Evolutionary conservation across 2,888 invertebrate species (phyloP).

Genomic region (Dicycla oo): DNA sequence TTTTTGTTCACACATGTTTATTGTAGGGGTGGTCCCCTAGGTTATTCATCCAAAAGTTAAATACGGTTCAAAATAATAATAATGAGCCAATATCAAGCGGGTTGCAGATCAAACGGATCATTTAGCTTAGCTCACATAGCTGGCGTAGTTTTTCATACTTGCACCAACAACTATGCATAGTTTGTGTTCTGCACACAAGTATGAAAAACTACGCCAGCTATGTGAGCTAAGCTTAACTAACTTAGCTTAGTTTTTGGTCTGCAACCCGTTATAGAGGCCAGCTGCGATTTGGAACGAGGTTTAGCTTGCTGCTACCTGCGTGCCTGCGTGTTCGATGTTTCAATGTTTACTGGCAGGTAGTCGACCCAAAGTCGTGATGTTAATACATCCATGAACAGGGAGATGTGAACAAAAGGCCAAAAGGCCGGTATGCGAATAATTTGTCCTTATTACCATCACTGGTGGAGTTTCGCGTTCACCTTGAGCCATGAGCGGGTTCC

Average conservation of each 20-base stretch:
- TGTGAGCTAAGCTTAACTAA: no score
- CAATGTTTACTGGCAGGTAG: constrained; percentile 75
- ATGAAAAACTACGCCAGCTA: no score
- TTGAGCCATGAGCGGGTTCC: constrained; percentile 84
- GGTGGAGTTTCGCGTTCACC: constrained; percentile 81
- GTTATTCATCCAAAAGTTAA: constrained; percentile 14
- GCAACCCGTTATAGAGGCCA: no score
- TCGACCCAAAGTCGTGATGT: constrained; percentile 74
- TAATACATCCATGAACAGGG: constrained; percentile 81
- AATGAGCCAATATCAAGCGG: constrained; percentile 33
- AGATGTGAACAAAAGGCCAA: constrained; percentile 86
- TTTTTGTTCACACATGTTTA: constrained; percentile 1
- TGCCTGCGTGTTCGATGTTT: constrained; percentile 64
- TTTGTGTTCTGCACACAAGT: no score
- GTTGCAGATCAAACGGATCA: no score
- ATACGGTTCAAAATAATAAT: constrained; percentile 35
- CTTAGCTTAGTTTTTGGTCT: no score
- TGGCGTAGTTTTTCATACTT: no score
- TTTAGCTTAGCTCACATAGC: no score
- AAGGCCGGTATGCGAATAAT: constrained; percentile 86
- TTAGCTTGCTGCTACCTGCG: constrained; percentile 63
- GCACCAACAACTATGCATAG: no score
- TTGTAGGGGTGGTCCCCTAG: background rate
- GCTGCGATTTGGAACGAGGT: constrained; percentile 44
- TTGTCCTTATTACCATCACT: constrained; percentile 84